These are phyloP conservation scores for Mythimna albipuncta DNA, from an alignment of 2,888 invertebrate species.

Conservation along the genomic window DNA sequence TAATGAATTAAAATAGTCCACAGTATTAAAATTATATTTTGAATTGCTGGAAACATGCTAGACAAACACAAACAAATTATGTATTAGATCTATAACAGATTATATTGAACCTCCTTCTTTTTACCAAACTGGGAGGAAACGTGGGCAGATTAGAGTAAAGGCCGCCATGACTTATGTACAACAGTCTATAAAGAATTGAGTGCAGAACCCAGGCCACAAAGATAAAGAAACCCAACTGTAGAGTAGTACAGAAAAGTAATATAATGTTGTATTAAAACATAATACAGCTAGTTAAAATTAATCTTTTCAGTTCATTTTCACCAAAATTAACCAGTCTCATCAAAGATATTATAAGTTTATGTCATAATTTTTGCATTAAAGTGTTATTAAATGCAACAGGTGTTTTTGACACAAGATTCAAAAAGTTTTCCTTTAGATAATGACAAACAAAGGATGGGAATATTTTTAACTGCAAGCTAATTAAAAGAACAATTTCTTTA, in stretches of 20 bases:
- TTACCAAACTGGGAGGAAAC: not conserved
- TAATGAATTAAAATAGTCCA: too few relatives aligned
- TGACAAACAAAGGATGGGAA: not conserved
- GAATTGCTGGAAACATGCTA: too few relatives aligned
- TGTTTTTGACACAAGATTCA: not conserved
- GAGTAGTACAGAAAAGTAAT: not conserved
- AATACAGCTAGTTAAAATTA: not conserved
- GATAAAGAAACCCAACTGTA: too few relatives aligned
- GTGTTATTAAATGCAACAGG: slow-evolving; percentile 8
- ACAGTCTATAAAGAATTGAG: too few relatives aligned
- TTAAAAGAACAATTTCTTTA: not conserved
- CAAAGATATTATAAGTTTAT: not conserved
- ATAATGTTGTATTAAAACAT: not conserved
- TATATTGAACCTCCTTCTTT: slow-evolving; percentile 1
- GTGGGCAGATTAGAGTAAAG: too few relatives aligned
- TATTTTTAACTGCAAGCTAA: not conserved
- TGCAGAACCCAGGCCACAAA: too few relatives aligned
- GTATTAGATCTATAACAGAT: too few relatives aligned
- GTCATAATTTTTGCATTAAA: slow-evolving; percentile 17
- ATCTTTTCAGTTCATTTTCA: not conserved
- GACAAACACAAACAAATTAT: too few relatives aligned
- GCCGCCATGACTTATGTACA: too few relatives aligned
- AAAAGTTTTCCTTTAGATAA: not conserved
- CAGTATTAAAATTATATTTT: too few relatives aligned
- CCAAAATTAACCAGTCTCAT: not conserved